These are phyloP conservation scores for Drosophila antonietae DNA, from an alignment of 2,888 invertebrate species.

Conservation along the genomic window DNA sequence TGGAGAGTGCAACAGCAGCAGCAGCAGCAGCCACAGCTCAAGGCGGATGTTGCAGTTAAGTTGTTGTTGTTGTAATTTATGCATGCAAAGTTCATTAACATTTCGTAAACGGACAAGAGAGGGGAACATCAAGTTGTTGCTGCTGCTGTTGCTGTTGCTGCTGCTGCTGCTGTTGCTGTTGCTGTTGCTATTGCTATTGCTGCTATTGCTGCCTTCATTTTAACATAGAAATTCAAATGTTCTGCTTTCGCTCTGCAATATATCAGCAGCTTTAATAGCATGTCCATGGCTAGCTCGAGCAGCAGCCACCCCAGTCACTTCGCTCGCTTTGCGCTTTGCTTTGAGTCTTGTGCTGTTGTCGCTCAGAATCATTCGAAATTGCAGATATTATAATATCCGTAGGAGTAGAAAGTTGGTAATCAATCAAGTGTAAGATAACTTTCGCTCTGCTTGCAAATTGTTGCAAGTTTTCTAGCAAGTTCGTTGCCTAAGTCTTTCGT, in stretches of 20 bases:
- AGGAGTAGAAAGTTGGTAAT: slow-evolving; percentile 72
- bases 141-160: background rate
- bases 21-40: slow-evolving; percentile 27
- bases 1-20: slow-evolving; percentile 48
- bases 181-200: slow-evolving; percentile 11
- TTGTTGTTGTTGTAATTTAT: slow-evolving; percentile 50
- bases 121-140: slow-evolving; percentile 4
- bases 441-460: slow-evolving; percentile 69
- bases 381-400: slow-evolving; percentile 72
- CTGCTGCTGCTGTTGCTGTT: background rate
- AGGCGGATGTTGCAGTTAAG: slow-evolving; percentile 58
- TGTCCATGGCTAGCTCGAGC: slow-evolving; percentile 16
- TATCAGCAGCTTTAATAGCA: slow-evolving; percentile 56
- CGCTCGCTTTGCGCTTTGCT: background rate
- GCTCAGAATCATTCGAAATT: slow-evolving; percentile 69
- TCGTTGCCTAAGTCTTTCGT: slow-evolving; percentile 71
- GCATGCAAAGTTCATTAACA: slow-evolving; percentile 67
- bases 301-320: background rate
- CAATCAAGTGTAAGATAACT: slow-evolving; percentile 70
- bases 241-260: slow-evolving; percentile 70
- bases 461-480: slow-evolving; percentile 63
- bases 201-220: slow-evolving; percentile 38
- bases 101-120: slow-evolving; percentile 32
- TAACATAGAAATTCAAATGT: slow-evolving; percentile 55
- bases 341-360: slow-evolving; percentile 21